Evolutionary conservation across 2,888 invertebrate genomes (phyloP), one percentile per base, ranked within the genome.

Genomic region (Ypsolopha scabrella): DNA sequence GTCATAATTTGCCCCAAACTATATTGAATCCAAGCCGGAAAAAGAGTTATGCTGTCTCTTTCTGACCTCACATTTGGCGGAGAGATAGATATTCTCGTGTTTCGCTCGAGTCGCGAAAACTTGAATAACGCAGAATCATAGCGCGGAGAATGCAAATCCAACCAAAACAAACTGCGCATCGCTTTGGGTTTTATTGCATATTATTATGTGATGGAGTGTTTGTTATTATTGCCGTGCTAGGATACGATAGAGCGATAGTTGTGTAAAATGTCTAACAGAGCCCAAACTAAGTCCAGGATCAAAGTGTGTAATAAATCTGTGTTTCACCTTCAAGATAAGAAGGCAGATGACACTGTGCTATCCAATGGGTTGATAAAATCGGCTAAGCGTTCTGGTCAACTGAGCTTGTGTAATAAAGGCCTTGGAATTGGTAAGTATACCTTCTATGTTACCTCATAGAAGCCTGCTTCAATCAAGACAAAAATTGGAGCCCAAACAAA

Each of bases 361-460:
- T 90, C 94, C 36, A 87, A 88, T 52, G 90, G 90, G 49, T 76
- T 95, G 62, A 88, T 97, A 52, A 93, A 94, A 77, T 90, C 91
- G 58, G 94, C 95, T 4, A 90, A 94, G 64, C 92, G 91, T 67
- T 92, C 92, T 57, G 96, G 97, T 14, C 90, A 91, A 60, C 81
- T 97, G 43, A 94, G 93, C 85, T 87, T 97, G 60, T 90, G 93
- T 52, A 92, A 92, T 58, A 90, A 89, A 68, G 94, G 92, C 61
- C 79, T 95, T 59, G 88, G 90, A 48, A 87, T 90, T 77, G 93
- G 96, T 94, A 79, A 71, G 71, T 62, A 38, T 34, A 13, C 8
- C n/a, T 13, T 36, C 34, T 48, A 50, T 46, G 46, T 48, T 44
- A 39, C 48, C 51, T 46, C 46, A 48, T 36, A 41, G 24, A 2